Conservation (phyloP, 2,888 invertebrate genomes). For the Drosophila melanocephala region DNA sequence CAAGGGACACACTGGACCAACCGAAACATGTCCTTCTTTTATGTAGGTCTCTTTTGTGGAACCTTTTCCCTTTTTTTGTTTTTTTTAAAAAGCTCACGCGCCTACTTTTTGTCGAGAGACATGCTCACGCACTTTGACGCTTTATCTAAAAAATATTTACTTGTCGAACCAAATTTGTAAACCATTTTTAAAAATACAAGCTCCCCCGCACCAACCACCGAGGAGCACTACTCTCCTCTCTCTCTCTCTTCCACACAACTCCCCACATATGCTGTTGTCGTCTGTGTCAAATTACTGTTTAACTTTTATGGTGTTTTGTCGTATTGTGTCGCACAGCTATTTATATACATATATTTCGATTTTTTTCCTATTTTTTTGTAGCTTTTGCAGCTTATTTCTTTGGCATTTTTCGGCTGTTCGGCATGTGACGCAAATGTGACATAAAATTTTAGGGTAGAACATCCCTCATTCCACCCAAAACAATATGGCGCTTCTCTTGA, state of each 20-base stretch:
- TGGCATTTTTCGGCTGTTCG: slow-evolving; percentile 77
- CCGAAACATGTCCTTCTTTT: slow-evolving; percentile 48
- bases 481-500: slow-evolving; percentile 73
- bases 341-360: slow-evolving; percentile 45
- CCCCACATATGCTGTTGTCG: slow-evolving; percentile 70
- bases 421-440: slow-evolving; percentile 76
- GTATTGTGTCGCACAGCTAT: slow-evolving; percentile 73
- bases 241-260: slow-evolving; percentile 2
- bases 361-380: slow-evolving; percentile 32
- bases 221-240: background rate
- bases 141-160: slow-evolving; percentile 74
- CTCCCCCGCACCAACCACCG: background rate
- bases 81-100: slow-evolving; percentile 53
- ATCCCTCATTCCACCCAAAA: slow-evolving; percentile 43
- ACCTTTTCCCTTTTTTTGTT: slow-evolving; percentile 19
- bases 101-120: slow-evolving; percentile 47
- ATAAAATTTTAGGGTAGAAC: slow-evolving; percentile 68
- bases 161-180: slow-evolving; percentile 58
- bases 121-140: slow-evolving; percentile 66
- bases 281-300: slow-evolving; percentile 79
- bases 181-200: slow-evolving; percentile 63
- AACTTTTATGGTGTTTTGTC: slow-evolving; percentile 78
- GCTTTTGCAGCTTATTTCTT: slow-evolving; percentile 76
- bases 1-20: slow-evolving; percentile 35
- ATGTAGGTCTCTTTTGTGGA: slow-evolving; percentile 34